Percentiles rank a stretch among this genome's conserved stretches.
phyloP scores from a whole-genome alignment of 2,797 vertebrate species.

The Remorina albescens region DNA sequence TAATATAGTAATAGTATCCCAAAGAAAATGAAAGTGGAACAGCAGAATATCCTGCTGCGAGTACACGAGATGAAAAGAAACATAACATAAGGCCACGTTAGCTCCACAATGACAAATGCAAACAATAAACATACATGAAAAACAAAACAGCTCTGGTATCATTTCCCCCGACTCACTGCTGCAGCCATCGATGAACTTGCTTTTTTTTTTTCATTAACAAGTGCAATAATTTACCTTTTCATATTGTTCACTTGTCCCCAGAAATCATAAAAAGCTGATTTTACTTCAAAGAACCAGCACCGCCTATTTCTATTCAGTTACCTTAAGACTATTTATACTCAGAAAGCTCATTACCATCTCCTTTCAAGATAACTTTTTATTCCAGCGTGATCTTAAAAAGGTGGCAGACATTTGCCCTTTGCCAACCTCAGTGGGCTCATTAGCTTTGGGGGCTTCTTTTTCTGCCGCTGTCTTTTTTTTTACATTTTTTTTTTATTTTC shows the following conservation, averaged over 20 bases:
- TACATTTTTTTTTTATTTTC: conserved; percentile 45
- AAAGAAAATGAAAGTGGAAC: too few species aligned
- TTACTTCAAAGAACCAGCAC: background rate
- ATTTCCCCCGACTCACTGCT: background rate
- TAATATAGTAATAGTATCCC: too few species aligned
- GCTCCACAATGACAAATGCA: background rate
- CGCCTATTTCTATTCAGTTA: background rate
- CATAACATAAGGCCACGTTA: background rate
- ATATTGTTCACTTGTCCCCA: background rate
- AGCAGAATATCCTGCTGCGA: too few species aligned
- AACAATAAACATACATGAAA: background rate
- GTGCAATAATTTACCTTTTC: background rate
- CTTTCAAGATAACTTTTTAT: conserved; percentile 37
- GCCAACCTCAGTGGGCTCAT: conserved; percentile 54
- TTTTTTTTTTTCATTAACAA: background rate
- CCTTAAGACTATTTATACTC: background rate
- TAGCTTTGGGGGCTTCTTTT: conserved; percentile 77
- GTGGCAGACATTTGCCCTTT: conserved; percentile 40
- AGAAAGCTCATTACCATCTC: conserved; percentile 9
- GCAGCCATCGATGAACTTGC: background rate
- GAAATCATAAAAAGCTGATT: background rate
- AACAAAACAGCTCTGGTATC: background rate
- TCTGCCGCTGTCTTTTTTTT: conserved; percentile 20
- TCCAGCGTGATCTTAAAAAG: conserved; percentile 32
- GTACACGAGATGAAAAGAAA: background rate